Percentiles rank a stretch among this genome's conserved stretches.
Conservation (phyloP, 2,113 vertebrate species). For the Hippocampus comes region DNA sequence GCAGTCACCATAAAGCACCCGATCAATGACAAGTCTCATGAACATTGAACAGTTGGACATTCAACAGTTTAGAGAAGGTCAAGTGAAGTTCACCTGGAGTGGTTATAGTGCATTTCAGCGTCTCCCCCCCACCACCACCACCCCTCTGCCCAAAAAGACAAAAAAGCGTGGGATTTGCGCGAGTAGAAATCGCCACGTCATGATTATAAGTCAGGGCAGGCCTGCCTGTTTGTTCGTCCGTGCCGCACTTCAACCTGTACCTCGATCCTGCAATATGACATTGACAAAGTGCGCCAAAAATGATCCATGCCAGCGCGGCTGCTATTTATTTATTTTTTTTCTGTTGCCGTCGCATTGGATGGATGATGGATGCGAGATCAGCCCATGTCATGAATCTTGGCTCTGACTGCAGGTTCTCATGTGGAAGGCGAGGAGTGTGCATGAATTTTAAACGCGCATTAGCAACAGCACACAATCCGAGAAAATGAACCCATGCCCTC, state of each 20-base stretch:
- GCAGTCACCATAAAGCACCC: too few relatives aligned
- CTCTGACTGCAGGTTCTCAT: background rate
- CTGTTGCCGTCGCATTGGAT: conserved; percentile 27
- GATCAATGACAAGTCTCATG: too few relatives aligned
- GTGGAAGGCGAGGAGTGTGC: background rate
- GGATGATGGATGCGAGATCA: conserved; percentile 58
- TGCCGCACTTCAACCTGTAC: conserved; percentile 9
- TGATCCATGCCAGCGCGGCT: conserved; percentile 44
- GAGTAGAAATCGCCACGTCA: background rate
- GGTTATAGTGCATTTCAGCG: background rate
- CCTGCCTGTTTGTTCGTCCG: background rate
- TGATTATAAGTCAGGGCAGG: conserved; percentile 21
- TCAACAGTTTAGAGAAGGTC: too few relatives aligned
- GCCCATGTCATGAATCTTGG: conserved; percentile 48
- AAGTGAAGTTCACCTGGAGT: too few relatives aligned
- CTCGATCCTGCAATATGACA: conserved; percentile 33
- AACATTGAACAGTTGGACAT: too few relatives aligned
- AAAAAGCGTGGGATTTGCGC: background rate
- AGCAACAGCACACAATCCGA: background rate
- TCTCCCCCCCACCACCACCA: too few relatives aligned
- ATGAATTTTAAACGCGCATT: conserved; percentile 5
- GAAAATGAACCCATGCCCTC: background rate
- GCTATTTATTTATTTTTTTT: conserved; percentile 21
- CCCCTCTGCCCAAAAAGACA: background rate
- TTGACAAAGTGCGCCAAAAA: conserved; percentile 48